These are phyloP conservation scores for Pelodytes ibericus DNA, from an alignment of 2,797 vertebrate species.

Conservation along the genomic window DNA sequence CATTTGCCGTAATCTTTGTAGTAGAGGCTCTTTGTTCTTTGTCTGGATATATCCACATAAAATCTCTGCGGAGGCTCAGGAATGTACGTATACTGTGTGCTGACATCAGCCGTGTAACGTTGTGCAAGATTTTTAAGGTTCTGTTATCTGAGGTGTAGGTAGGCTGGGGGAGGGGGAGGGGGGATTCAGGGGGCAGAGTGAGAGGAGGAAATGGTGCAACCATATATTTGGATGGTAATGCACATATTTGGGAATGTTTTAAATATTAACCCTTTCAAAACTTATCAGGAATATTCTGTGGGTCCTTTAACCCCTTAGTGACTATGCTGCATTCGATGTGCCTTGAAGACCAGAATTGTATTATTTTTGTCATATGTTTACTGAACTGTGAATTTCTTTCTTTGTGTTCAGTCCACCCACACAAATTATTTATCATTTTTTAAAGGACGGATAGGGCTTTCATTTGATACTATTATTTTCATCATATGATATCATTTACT, in stretches of 20 bases:
- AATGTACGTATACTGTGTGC: constrained; percentile 29
- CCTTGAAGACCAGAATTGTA: too few relatives aligned
- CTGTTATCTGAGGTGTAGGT: constrained; percentile 7
- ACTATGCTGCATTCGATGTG: too few relatives aligned
- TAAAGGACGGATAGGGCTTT: too few relatives aligned
- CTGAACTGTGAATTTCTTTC: too few relatives aligned
- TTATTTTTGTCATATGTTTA: too few relatives aligned
- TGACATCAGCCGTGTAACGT: constrained; percentile 37
- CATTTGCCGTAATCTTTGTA: constrained; percentile 76
- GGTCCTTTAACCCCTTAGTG: too few relatives aligned
- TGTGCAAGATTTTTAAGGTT: constrained; percentile 9
- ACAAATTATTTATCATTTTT: too few relatives aligned
- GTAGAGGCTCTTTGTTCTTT: constrained; percentile 67
- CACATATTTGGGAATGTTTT: neutral
- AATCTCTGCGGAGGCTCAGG: constrained; percentile 25
- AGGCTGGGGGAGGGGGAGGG: too few relatives aligned
- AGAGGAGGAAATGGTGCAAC: neutral
- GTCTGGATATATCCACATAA: neutral
- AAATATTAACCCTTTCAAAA: neutral
- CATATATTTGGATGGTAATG: neutral
- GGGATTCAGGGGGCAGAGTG: too few relatives aligned
- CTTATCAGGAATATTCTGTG: neutral
- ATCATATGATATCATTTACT: too few relatives aligned
- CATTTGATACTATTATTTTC: too few relatives aligned
- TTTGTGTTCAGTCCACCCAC: too few relatives aligned